phyloP scores from a whole-genome alignment of 2,888 invertebrate genomes.

The Leucoma salicis region DNA sequence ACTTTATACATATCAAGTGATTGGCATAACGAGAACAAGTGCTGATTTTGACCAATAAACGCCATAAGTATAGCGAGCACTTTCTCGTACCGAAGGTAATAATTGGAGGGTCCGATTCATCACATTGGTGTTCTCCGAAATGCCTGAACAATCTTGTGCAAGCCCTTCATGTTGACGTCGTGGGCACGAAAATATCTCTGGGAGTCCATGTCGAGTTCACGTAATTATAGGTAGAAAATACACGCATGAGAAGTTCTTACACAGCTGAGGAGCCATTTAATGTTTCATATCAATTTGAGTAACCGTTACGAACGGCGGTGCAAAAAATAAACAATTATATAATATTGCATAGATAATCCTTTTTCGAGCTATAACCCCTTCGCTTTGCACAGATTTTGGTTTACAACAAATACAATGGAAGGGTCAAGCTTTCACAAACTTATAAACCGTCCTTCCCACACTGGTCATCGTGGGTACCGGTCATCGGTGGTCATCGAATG shows the following conservation, averaged over 20 bases:
- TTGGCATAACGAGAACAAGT: slow-evolving; percentile 75
- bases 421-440: slow-evolving; percentile 67
- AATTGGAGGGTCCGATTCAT: slow-evolving; percentile 80
- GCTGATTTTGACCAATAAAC: slow-evolving; percentile 79
- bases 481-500: slow-evolving; percentile 75
- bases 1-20: slow-evolving; percentile 39
- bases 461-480: slow-evolving; percentile 74
- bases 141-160: slow-evolving; percentile 74
- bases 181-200: slow-evolving; percentile 77
- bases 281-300: slow-evolving; percentile 58
- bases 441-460: slow-evolving; percentile 69
- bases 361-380: slow-evolving; percentile 59
- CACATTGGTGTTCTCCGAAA: slow-evolving; percentile 78
- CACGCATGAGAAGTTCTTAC: slow-evolving; percentile 67
- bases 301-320: slow-evolving; percentile 59
- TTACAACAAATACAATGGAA: slow-evolving; percentile 47
- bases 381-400: slow-evolving; percentile 53
- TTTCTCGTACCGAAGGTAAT: slow-evolving; percentile 78
- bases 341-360: slow-evolving; percentile 45
- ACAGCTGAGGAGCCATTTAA: slow-evolving; percentile 50
- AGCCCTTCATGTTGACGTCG: slow-evolving; percentile 72
- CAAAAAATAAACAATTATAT: slow-evolving; percentile 64
- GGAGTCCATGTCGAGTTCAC: slow-evolving; percentile 66
- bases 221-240: slow-evolving; percentile 78
- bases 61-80: slow-evolving; percentile 74